phyloP scores from a whole-genome alignment of 2,888 invertebrate genomes.

The Nebria brevicollis region DNA sequence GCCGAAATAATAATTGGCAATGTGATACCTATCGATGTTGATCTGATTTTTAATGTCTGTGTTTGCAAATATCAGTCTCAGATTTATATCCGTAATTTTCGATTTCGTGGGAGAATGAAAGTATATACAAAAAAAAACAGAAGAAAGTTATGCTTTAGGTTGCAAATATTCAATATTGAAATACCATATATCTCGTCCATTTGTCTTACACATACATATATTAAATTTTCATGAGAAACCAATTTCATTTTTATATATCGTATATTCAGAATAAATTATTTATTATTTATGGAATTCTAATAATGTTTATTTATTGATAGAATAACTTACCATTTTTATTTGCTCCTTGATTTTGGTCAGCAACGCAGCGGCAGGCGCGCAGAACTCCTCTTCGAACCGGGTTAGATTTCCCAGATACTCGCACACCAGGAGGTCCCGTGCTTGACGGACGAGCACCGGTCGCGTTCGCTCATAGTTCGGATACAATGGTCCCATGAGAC shows the following conservation, averaged over 20 bases:
- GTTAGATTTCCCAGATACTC: conserved; percentile 72
- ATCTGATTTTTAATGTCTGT: not conserved
- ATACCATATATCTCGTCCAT: not conserved
- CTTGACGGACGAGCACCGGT: conserved; percentile 73
- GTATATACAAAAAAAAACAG: not conserved
- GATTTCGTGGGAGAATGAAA: not conserved
- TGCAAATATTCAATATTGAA: not conserved
- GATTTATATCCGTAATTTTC: not conserved
- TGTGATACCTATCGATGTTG: not conserved
- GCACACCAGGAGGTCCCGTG: conserved; percentile 74
- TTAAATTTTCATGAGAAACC: no score
- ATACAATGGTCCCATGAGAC: conserved; percentile 72
- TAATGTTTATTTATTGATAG: no score
- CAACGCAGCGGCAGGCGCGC: conserved; percentile 70
- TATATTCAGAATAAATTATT: no score
- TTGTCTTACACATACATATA: not conserved
- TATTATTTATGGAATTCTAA: no score
- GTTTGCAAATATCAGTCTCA: not conserved
- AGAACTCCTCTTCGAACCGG: conserved; percentile 72
- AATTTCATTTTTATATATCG: no score
- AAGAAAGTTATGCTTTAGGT: not conserved
- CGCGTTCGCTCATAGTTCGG: conserved; percentile 69
- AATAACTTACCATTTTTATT: conserved; percentile 45
- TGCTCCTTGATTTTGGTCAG: conserved; percentile 66
- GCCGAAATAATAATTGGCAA: not conserved